These are phyloP conservation scores for Spilarctia lutea DNA, from an alignment of 2,888 invertebrate species.

Conservation along the genomic window DNA sequence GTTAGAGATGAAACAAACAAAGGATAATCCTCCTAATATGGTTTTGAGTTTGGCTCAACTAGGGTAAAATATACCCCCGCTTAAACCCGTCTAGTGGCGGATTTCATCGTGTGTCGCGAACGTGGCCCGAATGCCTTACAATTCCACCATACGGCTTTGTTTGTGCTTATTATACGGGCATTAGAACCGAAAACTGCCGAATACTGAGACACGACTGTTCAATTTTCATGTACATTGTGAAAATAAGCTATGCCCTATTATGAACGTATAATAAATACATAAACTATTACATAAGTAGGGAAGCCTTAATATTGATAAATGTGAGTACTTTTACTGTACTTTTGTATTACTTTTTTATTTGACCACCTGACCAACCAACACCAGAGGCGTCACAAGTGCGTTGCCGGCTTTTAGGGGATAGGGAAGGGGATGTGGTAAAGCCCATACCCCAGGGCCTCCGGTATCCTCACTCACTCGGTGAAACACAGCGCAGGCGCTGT, in stretches of 20 bases:
- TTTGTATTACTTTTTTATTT: too few relatives aligned
- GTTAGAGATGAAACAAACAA: conserved; percentile 60
- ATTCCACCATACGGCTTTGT: conserved; percentile 45
- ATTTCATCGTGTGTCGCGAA: conserved; percentile 62
- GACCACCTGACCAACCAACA: too few relatives aligned
- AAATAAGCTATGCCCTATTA: conserved; percentile 11
- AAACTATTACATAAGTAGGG: background rate
- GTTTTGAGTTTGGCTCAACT: conserved; percentile 64
- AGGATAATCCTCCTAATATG: conserved; percentile 69
- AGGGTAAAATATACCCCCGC: conserved; percentile 59
- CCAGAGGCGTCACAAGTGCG: too few relatives aligned
- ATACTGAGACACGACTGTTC: conserved; percentile 14
- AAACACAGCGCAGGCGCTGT: too few relatives aligned
- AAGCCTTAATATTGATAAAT: background rate
- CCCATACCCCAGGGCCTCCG: too few relatives aligned
- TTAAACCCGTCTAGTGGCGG: conserved; percentile 61
- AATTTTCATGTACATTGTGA: conserved; percentile 7
- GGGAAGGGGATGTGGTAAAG: too few relatives aligned
- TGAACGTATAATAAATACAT: conserved; percentile 4
- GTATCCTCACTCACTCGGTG: too few relatives aligned
- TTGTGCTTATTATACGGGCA: conserved; percentile 44
- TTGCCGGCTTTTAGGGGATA: too few relatives aligned
- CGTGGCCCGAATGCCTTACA: conserved; percentile 63
- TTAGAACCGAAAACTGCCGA: conserved; percentile 27
- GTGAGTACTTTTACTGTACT: background rate